A percentile compares a stretch with the other conserved stretches of the same genome.
Evolutionary conservation across 1,140 invertebrate genomes (phyloP).

Genomic region (Drosophila leontia): DNA sequence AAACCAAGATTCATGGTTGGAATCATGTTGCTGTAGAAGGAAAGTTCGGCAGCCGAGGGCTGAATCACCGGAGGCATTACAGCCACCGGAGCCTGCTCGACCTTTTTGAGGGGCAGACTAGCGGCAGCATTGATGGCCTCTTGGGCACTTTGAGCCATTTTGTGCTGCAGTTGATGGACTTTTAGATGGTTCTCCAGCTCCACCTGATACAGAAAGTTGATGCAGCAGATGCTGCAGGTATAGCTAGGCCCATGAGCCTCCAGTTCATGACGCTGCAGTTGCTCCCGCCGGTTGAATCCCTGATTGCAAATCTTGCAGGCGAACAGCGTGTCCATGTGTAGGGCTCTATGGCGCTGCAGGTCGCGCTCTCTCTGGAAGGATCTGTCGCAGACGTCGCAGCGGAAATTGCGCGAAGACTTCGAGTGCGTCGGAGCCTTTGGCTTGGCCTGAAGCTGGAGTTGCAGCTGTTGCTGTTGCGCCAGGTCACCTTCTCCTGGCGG

Average conservation of each 20-base stretch:
- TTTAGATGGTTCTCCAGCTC: conserved; percentile 87
- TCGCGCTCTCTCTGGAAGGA: conserved; percentile 88
- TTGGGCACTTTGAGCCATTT: conserved; percentile 63
- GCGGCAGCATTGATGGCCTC: conserved; percentile 60
- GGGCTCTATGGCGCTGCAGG: conserved; percentile 87
- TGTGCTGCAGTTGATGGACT: conserved; percentile 85
- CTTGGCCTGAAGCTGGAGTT: conserved; percentile 29
- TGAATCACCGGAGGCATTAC: conserved; percentile 18
- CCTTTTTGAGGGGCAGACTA: conserved; percentile 9
- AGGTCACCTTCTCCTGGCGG: conserved; percentile 63
- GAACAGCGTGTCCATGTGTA: conserved; percentile 88
- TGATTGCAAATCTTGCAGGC: conserved; percentile 88
- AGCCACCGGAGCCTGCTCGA: conserved; percentile 12
- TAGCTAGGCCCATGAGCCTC: conserved; percentile 86
- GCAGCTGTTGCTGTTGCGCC: conserved; percentile 35
- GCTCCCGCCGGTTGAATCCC: conserved; percentile 88
- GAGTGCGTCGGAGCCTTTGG: conserved; percentile 4
- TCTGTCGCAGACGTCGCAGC: conserved; percentile 88
- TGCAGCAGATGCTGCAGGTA: conserved; percentile 86
- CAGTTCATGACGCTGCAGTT: conserved; percentile 88
- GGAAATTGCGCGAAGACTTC: conserved; percentile 61
- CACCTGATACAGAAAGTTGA: conserved; percentile 86
- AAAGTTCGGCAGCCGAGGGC: conserved; percentile 68
- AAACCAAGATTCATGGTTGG: conserved; percentile 82
- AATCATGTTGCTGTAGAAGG: conserved; percentile 80